A percentile compares a stretch with the other conserved stretches of the same genome.
Conservation (phyloP, 2,888 invertebrate species). For the Tipula lateralis region DNA sequence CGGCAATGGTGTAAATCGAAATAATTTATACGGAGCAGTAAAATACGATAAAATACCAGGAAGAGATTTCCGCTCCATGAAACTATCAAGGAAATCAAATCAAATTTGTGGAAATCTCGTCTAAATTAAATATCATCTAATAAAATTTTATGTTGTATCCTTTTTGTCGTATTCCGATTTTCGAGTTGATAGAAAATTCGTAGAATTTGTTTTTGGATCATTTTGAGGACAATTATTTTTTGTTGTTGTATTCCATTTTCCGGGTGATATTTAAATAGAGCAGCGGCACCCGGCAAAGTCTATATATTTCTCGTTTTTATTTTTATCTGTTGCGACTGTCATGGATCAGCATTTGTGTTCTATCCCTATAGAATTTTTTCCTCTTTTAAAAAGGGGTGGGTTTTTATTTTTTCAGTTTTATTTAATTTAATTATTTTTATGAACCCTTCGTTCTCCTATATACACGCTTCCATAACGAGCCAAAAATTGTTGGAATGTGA, state of each 20-base stretch:
- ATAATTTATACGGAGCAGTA: no score
- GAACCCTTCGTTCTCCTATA: background rate
- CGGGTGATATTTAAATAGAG: background rate
- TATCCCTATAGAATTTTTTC: background rate
- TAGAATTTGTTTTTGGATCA: background rate
- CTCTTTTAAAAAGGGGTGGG: background rate
- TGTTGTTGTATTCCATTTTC: background rate
- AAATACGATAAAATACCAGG: background rate
- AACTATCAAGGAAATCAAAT: background rate
- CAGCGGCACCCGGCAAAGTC: background rate
- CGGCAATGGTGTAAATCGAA: no score
- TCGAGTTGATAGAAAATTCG: background rate
- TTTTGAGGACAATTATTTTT: background rate
- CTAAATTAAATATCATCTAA: background rate
- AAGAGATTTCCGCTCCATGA: background rate
- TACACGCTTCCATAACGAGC: background rate
- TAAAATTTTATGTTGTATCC: conserved; percentile 1
- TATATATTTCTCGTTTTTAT: background rate
- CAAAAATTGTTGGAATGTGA: background rate
- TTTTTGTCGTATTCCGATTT: background rate
- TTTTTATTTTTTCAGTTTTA: background rate
- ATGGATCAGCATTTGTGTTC: background rate
- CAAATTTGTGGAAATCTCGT: background rate
- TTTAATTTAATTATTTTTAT: conserved; percentile 1
- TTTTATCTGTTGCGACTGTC: background rate